phyloP scores from a whole-genome alignment of 1,140 invertebrate species.

The Dendroctonus ponderosae region DNA sequence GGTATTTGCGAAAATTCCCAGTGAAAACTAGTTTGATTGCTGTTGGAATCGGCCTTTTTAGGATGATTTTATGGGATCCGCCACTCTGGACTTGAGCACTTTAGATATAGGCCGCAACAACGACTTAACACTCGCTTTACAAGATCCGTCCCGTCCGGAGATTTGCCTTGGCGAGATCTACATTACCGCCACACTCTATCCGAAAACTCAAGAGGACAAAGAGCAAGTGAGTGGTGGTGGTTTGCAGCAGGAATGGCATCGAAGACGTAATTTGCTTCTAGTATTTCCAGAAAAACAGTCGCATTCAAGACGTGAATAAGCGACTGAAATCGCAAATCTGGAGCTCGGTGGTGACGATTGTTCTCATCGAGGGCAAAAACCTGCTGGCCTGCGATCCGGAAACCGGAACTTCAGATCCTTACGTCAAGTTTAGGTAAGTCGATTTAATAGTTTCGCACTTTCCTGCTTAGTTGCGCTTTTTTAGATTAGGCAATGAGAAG shows the following conservation, averaged over 20 bases:
- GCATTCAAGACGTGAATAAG: conserved; percentile 74
- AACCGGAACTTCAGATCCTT: conserved; percentile 84
- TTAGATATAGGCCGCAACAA: conserved; percentile 79
- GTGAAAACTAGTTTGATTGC: not conserved
- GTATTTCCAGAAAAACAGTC: conserved; percentile 77
- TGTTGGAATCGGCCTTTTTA: conserved; percentile 46
- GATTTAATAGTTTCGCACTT: not conserved
- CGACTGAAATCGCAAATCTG: conserved; percentile 88
- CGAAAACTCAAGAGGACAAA: conserved; percentile 89
- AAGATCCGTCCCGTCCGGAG: conserved; percentile 64
- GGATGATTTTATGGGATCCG: conserved; percentile 97
- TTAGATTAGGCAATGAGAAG: conserved; percentile 92
- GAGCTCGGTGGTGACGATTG: conserved; percentile 94
- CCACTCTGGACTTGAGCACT: conserved; percentile 78
- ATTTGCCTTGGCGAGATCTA: conserved; percentile 81
- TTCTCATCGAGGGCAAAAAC: conserved; percentile 92
- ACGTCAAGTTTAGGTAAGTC: conserved; percentile 90
- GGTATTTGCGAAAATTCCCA: conserved; percentile 35
- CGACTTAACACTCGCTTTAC: conserved; percentile 74
- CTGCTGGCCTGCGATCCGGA: conserved; percentile 87
- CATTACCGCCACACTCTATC: conserved; percentile 78
- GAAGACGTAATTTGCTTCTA: conserved; percentile 52
- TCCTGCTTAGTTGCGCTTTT: not conserved
- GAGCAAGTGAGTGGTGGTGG: conserved; percentile 59
- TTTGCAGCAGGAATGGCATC: not conserved